phyloP scores from a whole-genome alignment of 2,113 vertebrate genomes.

The Corythornis cristatus region DNA sequence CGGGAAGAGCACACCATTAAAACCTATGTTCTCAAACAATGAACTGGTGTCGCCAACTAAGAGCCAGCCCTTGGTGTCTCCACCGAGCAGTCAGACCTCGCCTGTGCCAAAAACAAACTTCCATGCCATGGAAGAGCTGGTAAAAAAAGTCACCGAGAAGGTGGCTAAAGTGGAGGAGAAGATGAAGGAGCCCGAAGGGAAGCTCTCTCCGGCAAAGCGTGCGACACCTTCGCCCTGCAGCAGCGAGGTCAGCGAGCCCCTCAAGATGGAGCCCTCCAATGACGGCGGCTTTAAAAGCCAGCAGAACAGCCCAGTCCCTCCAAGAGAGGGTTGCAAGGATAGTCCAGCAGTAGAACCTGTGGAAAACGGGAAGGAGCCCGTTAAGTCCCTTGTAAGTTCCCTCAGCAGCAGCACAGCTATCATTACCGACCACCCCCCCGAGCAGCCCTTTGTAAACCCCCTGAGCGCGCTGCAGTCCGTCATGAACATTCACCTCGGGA shows the following conservation, averaged over 20 bases:
- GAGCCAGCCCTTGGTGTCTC: slow-evolving; percentile 87
- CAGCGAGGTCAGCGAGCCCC: slow-evolving; percentile 87
- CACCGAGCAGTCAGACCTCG: slow-evolving; percentile 91
- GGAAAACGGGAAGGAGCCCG: slow-evolving; percentile 89
- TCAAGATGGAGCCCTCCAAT: slow-evolving; percentile 81
- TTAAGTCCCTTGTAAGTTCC: slow-evolving; percentile 78
- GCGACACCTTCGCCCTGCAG: slow-evolving; percentile 90
- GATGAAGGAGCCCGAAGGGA: slow-evolving; percentile 86
- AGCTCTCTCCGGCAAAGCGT: slow-evolving; percentile 84
- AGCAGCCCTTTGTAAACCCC: slow-evolving; percentile 97
- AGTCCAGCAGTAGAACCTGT: slow-evolving; percentile 77
- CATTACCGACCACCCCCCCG: slow-evolving; percentile 96
- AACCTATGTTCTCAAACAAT: slow-evolving; percentile 87
- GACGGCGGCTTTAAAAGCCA: slow-evolving; percentile 85
- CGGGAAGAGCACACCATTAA: slow-evolving; percentile 87
- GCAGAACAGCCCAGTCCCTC: slow-evolving; percentile 80
- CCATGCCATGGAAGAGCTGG: slow-evolving; percentile 97
- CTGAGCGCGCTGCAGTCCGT: slow-evolving; percentile 98
- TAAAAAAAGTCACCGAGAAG: slow-evolving; percentile 97
- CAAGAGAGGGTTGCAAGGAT: slow-evolving; percentile 83
- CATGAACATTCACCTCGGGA: slow-evolving; percentile 98
- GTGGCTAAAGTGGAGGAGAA: slow-evolving; percentile 97
- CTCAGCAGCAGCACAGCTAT: slow-evolving; percentile 92
- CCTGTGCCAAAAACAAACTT: slow-evolving; percentile 95
- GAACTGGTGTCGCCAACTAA: slow-evolving; percentile 90